These are phyloP conservation scores for Sebastes umbrosus DNA, from an alignment of 2,797 vertebrate genomes.

Conservation along the genomic window DNA sequence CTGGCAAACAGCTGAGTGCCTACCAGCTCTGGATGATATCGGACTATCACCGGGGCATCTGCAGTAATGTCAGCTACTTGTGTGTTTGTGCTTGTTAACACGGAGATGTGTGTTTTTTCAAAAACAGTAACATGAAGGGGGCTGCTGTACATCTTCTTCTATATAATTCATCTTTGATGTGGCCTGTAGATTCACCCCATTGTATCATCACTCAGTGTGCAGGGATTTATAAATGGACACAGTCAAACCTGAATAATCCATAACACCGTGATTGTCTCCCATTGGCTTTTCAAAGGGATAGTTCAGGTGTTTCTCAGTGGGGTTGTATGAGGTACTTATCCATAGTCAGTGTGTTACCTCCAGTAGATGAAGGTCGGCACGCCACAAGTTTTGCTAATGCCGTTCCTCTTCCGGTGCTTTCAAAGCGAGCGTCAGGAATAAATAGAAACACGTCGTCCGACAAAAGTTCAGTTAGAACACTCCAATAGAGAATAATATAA, in stretches of 20 bases:
- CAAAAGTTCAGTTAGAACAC: too few relatives aligned
- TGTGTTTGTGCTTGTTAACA: background rate
- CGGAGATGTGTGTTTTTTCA: background rate
- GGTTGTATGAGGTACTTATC: too few relatives aligned
- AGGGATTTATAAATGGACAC: background rate
- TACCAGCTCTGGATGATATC: background rate
- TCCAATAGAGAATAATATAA: too few relatives aligned
- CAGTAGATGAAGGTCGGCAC: too few relatives aligned
- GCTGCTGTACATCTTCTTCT: background rate
- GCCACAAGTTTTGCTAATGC: too few relatives aligned
- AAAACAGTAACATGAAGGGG: background rate
- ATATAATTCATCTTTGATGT: background rate
- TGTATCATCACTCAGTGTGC: background rate
- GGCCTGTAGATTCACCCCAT: background rate
- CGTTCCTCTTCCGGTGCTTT: too few relatives aligned
- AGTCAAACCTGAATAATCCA: too few relatives aligned
- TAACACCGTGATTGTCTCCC: background rate
- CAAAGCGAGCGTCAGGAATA: too few relatives aligned
- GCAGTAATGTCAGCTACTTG: background rate
- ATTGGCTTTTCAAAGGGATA: background rate
- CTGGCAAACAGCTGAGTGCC: conserved; percentile 8
- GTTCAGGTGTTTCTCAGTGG: too few relatives aligned
- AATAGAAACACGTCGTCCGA: too few relatives aligned
- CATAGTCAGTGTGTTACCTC: too few relatives aligned
- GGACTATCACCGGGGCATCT: background rate